Base-by-base conservation (phyloP, 2,113 vertebrate genomes). In the Scomber colias region DNA sequence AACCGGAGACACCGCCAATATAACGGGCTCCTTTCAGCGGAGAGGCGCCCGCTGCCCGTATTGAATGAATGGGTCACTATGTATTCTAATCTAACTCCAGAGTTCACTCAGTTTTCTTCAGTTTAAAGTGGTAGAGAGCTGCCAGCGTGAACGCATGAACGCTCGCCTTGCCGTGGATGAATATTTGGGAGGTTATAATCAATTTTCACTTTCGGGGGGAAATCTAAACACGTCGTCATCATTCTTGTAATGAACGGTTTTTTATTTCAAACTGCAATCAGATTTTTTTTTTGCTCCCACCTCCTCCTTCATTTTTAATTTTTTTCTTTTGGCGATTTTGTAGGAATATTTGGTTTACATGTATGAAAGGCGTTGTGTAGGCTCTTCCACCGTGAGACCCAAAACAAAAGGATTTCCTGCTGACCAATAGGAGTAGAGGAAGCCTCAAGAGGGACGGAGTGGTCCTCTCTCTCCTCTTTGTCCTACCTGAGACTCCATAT, bases 11-110 rank as follows among this genome's bases (percentile, higher is more conserved):
- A 46, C 77, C 85, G 69, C 74, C 81, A 64, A 88, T 49, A 92
- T 92, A 93, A 93, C 92, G 86, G 87, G 59, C 80, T 89, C 89
- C 87, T 89, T 93, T 93, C 88, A 92, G 88, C 70, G 69, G 46
- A 72, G 61, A 70, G 88, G 73, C 88, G 71, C 82, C 81, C 74
- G 86, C 83, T 77, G 64, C 72, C 64, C 70, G 67, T 57, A 57
- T 45, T 79, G 71, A 77, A 93, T 93, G 90, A 92, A 91, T 90
- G 87, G 79, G 14, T 88, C 83, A 66, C 89, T 93, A 90, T 92
- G 87, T 86, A 59, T 86, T 85, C 86, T 86, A 64, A 83, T 80
- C 64, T 63, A 83, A 79, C 76, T 77, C 60, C 2, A 21, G 75
- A 88, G 81, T 86, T 77, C 27, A 71, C 59, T 73, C 77, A 3